Base-by-base conservation (phyloP, 2,113 vertebrate species). In the Solea senegalensis region DNA sequence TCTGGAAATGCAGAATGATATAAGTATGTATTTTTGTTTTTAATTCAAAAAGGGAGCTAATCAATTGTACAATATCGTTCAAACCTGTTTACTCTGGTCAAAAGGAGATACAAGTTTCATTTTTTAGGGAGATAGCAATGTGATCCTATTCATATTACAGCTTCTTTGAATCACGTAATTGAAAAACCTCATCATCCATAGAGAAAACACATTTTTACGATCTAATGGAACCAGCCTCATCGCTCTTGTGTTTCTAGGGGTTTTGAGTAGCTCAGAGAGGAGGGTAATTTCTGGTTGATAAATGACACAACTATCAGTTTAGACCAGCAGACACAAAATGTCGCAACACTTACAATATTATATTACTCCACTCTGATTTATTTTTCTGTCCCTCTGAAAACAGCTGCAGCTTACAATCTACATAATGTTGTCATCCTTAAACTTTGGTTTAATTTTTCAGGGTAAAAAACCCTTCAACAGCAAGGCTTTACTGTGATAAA, bases 401-500 rank as follows among this genome's bases (percentile, higher is more conserved):
- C 34, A 55, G 13, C 54, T 62, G 26, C 34, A 55, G 13, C 54
- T 62, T 48, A 4, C 6, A 12, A 44, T 58, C n/a, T 40, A 54
- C 52, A 71, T 45, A 46, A 60, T 56, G 46, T 16, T 59, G 15
- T 14, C n/a, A 14, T 73, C 13, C 16, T 66, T 15, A 50, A 5
- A 62, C 12, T 14, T 10, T 45, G 21, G 9, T 55, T 39, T 71
- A 60, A 69, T 13, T 13, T 26, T 67, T 64, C 7, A 43, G n/a
- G 26, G 4, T 8, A 40, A 14, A 41, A 43, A 54, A 48, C 1
- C 21, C 21, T 21, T 70, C 11, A 28, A 16, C 14, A 49, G 40
- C 27, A 51, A 65, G 40, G 27, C 16, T 78, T 65, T 13, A 2
- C 44, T 65, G 8, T 50, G 39, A 78, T 57, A 61, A 46, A 69